phyloP scores from a whole-genome alignment of 2,113 vertebrate genomes.

The Eublepharis macularius region DNA sequence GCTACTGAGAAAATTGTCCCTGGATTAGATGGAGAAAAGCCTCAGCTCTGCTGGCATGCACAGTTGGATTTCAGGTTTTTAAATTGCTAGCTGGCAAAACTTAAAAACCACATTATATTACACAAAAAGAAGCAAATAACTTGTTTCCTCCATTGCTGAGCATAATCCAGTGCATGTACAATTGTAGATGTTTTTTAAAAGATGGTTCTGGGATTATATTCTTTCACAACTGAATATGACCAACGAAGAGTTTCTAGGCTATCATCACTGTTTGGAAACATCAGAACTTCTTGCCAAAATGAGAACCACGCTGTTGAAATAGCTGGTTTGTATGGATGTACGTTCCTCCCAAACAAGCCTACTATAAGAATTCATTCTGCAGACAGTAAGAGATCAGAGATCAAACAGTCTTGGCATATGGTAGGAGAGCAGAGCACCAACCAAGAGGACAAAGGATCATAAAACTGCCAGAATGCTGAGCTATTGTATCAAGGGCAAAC shows the following conservation, averaged over 20 bases:
- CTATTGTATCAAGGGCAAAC: conserved; percentile 27
- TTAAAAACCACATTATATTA: conserved; percentile 26
- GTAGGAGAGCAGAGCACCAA: neutral
- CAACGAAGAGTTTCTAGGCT: neutral
- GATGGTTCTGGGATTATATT: neutral
- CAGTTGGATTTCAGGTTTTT: conserved; percentile 14
- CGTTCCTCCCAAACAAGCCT: neutral
- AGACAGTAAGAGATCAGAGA: neutral
- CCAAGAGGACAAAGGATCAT: no score
- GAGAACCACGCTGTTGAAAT: fast-evolving
- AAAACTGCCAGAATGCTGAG: neutral
- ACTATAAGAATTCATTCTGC: conserved; percentile 17
- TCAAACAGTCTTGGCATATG: neutral
- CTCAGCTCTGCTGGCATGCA: conserved; percentile 19
- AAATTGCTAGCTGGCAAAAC: conserved; percentile 13
- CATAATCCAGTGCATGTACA: neutral
- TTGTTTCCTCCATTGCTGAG: neutral
- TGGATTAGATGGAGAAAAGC: neutral
- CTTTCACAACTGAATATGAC: conserved; percentile 1
- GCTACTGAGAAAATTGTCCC: conserved; percentile 44
- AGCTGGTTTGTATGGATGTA: neutral
- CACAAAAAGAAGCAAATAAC: neutral
- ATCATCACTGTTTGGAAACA: conserved; percentile 1
- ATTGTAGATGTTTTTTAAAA: conserved; percentile 13
- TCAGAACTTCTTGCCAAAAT: conserved; percentile 9